These are phyloP conservation scores for Lytechinus pictus DNA, from an alignment of 35 echinoderm and acorn worm species.

Conservation along the genomic window DNA sequence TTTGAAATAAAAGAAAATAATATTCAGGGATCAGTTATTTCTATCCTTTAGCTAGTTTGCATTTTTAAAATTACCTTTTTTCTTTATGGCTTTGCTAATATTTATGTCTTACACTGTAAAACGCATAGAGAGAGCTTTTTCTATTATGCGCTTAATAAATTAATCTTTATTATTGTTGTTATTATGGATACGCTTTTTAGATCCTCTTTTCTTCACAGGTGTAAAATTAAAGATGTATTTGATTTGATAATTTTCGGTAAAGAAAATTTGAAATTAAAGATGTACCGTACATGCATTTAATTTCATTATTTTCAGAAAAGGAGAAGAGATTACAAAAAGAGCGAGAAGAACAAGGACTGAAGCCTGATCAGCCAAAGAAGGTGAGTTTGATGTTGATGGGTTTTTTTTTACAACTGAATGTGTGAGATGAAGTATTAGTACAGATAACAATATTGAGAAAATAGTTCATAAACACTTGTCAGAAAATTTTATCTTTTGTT, in stretches of 20 bases:
- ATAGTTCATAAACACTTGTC: too few species aligned
- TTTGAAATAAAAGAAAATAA: too few species aligned
- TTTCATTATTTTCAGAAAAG: constrained; percentile 66
- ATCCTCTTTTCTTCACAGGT: neutral
- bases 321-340: constrained; percentile 74
- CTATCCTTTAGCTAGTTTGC: too few species aligned
- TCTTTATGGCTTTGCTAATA: too few species aligned
- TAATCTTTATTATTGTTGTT: too few species aligned
- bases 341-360: constrained; percentile 68
- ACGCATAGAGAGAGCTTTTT: too few species aligned
- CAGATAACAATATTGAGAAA: too few species aligned
- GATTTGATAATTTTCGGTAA: constrained; percentile 59
- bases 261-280: constrained; percentile 34
- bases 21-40: too few species aligned
- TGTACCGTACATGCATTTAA: neutral
- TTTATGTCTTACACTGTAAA: too few species aligned
- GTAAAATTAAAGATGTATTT: neutral
- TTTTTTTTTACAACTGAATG: neutral
- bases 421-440: neutral
- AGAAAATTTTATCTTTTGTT: too few species aligned
- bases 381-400: constrained; percentile 11
- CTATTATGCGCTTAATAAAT: too few species aligned
- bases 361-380: constrained; percentile 86
- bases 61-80: too few species aligned
- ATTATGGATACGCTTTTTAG: neutral